Evolutionary conservation across 2,888 invertebrate species (phyloP), one percentile per base, ranked within the genome.

Genomic region (Synergus itoensis): DNA sequence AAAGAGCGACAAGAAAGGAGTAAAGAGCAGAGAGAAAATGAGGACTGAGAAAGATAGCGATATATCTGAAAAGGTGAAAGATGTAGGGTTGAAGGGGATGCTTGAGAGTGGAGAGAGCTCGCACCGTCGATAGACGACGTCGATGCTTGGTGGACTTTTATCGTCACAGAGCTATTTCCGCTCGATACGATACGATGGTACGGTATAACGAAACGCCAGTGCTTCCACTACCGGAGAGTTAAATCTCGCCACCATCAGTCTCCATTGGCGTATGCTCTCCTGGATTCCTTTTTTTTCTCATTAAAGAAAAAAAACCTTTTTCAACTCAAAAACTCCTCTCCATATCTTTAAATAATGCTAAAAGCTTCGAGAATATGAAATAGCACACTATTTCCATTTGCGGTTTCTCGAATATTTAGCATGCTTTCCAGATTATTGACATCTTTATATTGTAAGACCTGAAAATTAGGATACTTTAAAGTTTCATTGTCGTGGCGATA

Each of bases 131-230:
- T 45, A 67, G 67, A 67, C 21, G 67, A 67, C 14, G 67, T 67
- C 69, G 73, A 73, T 73, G 53, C 53, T 73, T 53, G 73, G 73
- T 40, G 18, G 73, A 57, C 82, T 83, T 87, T 87, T 85, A 86
- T 86, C 85, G 84, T 82, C 76, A 76, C 78, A 80, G 81, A 82
- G 84, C 83, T 85, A 81, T 85, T 87, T 84, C 82, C 83, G 86
- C 83, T 85, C 83, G 86, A 85, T 84, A 67, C 77, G 67, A 77
- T 21, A 57, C 67, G 63, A 65, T 48, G 77, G 53, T 53, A 60
- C 53, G 67, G 5, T 36, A 62, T 64, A 64, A 77, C 77, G 62
- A 43, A 77, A 77, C 43, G 62, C 63, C 77, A 65, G 43, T 65
- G 43, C 65, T 65, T 65, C 43, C 65, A 65, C 36, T 63, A 76